phyloP scores from a whole-genome alignment of 1,140 invertebrate species.

The Marisa cornuarietis region DNA sequence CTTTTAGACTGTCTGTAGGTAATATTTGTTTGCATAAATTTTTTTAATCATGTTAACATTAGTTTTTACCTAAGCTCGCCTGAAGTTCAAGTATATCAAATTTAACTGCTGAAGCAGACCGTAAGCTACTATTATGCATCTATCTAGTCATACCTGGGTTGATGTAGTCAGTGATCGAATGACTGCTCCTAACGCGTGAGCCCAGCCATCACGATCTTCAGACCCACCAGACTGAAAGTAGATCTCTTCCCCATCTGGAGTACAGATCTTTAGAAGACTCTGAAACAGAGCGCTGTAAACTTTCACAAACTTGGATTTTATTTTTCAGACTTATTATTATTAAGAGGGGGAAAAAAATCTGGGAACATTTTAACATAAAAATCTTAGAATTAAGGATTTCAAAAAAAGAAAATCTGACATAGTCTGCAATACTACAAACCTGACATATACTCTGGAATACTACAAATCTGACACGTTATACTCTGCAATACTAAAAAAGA shows the following conservation, averaged over 20 bases:
- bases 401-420: too few species aligned
- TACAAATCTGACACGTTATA: too few species aligned
- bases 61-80: background rate
- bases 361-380: too few species aligned
- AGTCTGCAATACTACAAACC: too few species aligned
- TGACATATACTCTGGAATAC: too few species aligned
- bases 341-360: too few species aligned
- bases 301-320: too few species aligned
- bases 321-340: too few species aligned
- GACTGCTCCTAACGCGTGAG: slow-evolving; percentile 52
- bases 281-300: slow-evolving; percentile 25
- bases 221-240: slow-evolving; percentile 46
- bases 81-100: background rate
- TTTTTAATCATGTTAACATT: background rate
- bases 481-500: too few species aligned
- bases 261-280: slow-evolving; percentile 45
- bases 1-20: too few species aligned
- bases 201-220: slow-evolving; percentile 51
- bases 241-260: slow-evolving; percentile 48
- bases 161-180: slow-evolving; percentile 47
- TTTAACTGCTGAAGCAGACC: background rate
- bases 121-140: background rate
- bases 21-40: background rate
- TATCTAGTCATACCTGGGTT: slow-evolving; percentile 36
- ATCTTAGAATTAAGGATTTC: too few species aligned